Conservation (phyloP, 2,797 vertebrate genomes). For the Chiloscyllium punctatum region DNA sequence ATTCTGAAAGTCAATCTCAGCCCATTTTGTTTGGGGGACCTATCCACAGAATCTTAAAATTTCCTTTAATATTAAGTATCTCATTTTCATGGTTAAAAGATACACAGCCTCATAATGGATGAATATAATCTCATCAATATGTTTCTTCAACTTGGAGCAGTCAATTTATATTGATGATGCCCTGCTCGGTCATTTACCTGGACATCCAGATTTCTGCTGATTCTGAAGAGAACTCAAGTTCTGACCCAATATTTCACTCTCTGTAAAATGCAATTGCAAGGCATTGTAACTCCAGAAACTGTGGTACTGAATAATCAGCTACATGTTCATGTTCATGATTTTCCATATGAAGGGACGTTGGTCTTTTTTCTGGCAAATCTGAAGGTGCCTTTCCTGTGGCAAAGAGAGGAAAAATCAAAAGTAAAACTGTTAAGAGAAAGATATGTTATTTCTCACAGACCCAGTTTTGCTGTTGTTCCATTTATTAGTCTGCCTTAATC, state of each 20-base stretch:
- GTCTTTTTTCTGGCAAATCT: neutral
- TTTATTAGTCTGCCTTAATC: neutral
- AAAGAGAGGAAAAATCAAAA: neutral
- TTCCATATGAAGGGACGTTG: neutral
- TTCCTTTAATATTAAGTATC: neutral
- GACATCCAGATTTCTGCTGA: neutral
- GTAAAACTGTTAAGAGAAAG: neutral
- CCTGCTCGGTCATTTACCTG: neutral
- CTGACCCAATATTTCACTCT: neutral
- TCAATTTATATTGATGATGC: neutral
- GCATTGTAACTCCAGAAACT: neutral
- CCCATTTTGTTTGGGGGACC: neutral
- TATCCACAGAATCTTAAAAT: neutral
- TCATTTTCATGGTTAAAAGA: neutral
- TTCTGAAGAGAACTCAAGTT: neutral
- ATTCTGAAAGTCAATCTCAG: neutral
- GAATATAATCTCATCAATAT: neutral
- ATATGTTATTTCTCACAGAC: neutral
- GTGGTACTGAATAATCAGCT: neutral
- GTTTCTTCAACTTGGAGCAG: neutral
- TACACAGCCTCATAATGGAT: neutral
- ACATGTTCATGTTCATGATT: neutral
- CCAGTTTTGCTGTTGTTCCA: neutral
- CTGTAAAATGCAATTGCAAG: neutral
- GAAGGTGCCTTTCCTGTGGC: neutral